phyloP scores from a whole-genome alignment of 2,113 vertebrate genomes.

The Pelodiscus sinensis region DNA sequence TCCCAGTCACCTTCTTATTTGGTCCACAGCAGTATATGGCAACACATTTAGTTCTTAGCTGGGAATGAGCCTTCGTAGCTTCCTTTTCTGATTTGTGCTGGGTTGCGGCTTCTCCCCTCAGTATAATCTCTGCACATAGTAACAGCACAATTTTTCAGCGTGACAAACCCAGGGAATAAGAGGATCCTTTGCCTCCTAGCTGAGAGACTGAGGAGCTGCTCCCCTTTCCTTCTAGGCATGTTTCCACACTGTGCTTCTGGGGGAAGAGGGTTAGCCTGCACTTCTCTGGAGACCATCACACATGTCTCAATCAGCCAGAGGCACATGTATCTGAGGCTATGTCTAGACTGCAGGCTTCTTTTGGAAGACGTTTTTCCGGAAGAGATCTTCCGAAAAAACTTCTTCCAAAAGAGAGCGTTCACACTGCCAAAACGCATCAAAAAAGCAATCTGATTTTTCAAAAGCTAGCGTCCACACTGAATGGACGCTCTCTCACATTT shows the following conservation, averaged over 20 bases:
- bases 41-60: neutral
- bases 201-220: neutral
- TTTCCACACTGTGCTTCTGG: neutral
- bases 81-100: neutral
- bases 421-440: too few species aligned
- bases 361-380: too few species aligned
- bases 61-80: neutral
- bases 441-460: too few species aligned
- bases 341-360: too few species aligned
- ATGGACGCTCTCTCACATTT: too few species aligned
- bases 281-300: neutral
- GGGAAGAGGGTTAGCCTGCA: neutral
- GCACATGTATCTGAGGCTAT: fast-evolving
- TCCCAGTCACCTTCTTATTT: neutral
- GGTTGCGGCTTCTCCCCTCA: neutral
- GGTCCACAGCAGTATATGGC: neutral
- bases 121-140: neutral
- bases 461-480: too few species aligned
- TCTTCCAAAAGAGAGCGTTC: too few species aligned
- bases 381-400: too few species aligned
- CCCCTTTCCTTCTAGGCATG: neutral
- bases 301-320: neutral
- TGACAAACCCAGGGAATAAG: neutral
- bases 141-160: neutral
- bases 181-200: neutral